These are phyloP conservation scores for Austrofundulus limnaeus DNA, from an alignment of 2,113 vertebrate genomes.

Conservation along the genomic window DNA sequence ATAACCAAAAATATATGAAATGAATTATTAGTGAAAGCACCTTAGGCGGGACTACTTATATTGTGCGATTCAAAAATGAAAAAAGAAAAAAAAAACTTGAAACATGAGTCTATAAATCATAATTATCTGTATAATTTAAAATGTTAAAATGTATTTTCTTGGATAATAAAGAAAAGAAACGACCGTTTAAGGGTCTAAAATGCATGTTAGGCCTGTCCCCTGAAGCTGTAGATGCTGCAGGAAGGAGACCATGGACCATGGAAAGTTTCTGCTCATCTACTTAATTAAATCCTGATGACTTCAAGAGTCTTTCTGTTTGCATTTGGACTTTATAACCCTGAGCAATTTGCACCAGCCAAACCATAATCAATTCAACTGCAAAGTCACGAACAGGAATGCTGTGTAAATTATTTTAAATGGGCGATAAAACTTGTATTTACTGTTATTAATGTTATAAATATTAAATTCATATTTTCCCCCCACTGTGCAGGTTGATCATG, in stretches of 20 bases:
- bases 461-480: not conserved
- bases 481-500: slow-evolving; percentile 64
- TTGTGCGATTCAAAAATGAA: not conserved
- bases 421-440: too few relatives aligned
- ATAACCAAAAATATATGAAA: fast-evolving
- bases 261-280: slow-evolving; percentile 2
- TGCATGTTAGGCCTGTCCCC: too few relatives aligned
- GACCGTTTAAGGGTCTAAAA: too few relatives aligned
- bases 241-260: slow-evolving; percentile 54
- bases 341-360: not conserved
- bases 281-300: not conserved
- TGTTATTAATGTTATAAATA: not conserved
- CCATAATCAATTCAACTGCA: not conserved
- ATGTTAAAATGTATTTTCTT: too few relatives aligned
- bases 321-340: not conserved
- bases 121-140: not conserved
- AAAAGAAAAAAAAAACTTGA: not conserved
- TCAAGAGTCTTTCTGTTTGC: not conserved
- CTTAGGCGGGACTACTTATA: too few relatives aligned
- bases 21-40: too few relatives aligned
- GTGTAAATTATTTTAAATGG: not conserved
- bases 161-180: too few relatives aligned
- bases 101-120: not conserved
- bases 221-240: not conserved
- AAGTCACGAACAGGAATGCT: not conserved